Percentiles rank a stretch among this genome's conserved stretches.
These are phyloP conservation scores for Hofmannophila pseudospretella DNA, from an alignment of 2,888 invertebrate species.

Conservation along the genomic window DNA sequence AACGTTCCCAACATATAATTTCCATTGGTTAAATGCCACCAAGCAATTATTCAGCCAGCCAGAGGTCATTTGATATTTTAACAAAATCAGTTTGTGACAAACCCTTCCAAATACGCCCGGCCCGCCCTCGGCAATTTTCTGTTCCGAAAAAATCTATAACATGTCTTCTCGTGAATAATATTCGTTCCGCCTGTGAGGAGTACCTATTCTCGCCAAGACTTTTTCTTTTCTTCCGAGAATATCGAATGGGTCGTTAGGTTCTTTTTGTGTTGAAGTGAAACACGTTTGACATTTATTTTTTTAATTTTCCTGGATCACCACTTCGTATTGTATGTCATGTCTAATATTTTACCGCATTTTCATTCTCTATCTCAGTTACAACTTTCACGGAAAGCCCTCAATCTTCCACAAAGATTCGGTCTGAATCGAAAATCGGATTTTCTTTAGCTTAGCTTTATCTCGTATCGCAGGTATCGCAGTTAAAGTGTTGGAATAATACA, in stretches of 20 bases:
- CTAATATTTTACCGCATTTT: not conserved
- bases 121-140: constrained; percentile 18
- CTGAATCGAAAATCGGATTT: constrained; percentile 30
- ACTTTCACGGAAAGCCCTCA: not conserved
- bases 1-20: too few species aligned
- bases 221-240: constrained; percentile 33
- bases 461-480: constrained; percentile 27
- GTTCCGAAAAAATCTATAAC: constrained; percentile 30
- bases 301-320: not conserved
- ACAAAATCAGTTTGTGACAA: constrained; percentile 15
- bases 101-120: constrained; percentile 18
- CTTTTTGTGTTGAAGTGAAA: constrained; percentile 15
- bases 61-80: not conserved
- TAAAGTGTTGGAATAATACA: constrained; percentile 38
- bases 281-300: not conserved
- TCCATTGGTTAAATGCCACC: too few species aligned
- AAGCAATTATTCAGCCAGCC: too few species aligned
- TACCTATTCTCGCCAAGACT: constrained; percentile 31
- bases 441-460: constrained; percentile 30
- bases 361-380: not conserved
- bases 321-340: not conserved
- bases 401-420: constrained; percentile 8
- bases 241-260: constrained; percentile 23
- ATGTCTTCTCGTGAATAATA: constrained; percentile 47
- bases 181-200: constrained; percentile 32